Conservation (phyloP, 1,140 invertebrate genomes). For the Choristoneura fumiferana region DNA sequence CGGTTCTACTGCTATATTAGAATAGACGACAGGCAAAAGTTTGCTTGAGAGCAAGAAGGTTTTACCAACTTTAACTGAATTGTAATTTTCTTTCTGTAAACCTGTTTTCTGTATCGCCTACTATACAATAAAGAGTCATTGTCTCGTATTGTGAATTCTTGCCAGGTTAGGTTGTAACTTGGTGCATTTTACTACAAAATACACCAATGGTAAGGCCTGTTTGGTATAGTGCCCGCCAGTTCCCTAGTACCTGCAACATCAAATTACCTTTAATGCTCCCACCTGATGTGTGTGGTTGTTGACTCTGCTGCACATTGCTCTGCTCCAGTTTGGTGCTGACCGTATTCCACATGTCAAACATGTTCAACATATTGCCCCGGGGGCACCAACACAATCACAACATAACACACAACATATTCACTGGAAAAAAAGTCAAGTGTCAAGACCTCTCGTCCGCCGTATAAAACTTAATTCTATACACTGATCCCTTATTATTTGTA, state of each 20-base stretch:
- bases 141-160: too few species aligned
- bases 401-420: slow-evolving; percentile 49
- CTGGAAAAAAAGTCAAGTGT: slow-evolving; percentile 50
- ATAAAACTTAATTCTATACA: slow-evolving; percentile 68
- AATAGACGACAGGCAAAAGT: too few species aligned
- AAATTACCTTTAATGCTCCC: slow-evolving; percentile 91
- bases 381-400: slow-evolving; percentile 46
- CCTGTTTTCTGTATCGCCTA: too few species aligned
- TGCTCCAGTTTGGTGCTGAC: slow-evolving; percentile 89
- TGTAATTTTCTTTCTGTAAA: too few species aligned
- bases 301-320: slow-evolving; percentile 81
- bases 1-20: too few species aligned
- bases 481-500: slow-evolving; percentile 69
- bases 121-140: too few species aligned
- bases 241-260: slow-evolving; percentile 48
- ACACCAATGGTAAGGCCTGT: too few species aligned
- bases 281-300: slow-evolving; percentile 87
- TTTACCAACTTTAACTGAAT: too few species aligned
- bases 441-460: slow-evolving; percentile 68
- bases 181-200: too few species aligned
- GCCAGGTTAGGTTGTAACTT: too few species aligned
- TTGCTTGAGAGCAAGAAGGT: too few species aligned
- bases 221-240: too few species aligned
- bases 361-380: slow-evolving; percentile 78
- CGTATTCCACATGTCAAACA: slow-evolving; percentile 93